Evolutionary conservation across 2,888 invertebrate genomes (phyloP).

Genomic region (Folsomia candida): DNA sequence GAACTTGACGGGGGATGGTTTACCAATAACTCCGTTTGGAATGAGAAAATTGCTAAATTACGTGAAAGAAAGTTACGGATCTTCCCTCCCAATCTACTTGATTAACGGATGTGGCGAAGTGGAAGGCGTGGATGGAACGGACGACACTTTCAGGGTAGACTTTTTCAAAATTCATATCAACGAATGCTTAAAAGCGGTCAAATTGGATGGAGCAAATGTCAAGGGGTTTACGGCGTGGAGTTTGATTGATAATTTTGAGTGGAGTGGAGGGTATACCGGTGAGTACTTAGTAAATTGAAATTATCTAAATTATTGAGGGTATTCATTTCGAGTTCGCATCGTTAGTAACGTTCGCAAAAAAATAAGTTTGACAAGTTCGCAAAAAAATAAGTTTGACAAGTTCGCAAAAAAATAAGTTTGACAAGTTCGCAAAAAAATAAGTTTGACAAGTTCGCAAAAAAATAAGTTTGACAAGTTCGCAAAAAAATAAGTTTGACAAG

Average conservation of each 20-base stretch:
- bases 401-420: too few relatives aligned
- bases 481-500: too few relatives aligned
- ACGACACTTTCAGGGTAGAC: conserved; percentile 37
- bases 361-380: too few relatives aligned
- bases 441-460: too few relatives aligned
- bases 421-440: too few relatives aligned
- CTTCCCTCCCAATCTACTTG: conserved; percentile 18
- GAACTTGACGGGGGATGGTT: background rate
- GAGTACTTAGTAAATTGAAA: background rate
- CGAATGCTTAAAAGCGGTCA: conserved; percentile 18
- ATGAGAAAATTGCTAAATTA: conserved; percentile 24
- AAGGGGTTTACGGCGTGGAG: conserved; percentile 37
- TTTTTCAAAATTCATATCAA: conserved; percentile 29
- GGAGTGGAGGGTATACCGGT: conserved; percentile 32
- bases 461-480: too few relatives aligned
- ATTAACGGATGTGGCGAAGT: conserved; percentile 33
- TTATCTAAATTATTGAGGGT: too few relatives aligned
- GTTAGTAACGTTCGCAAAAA: too few relatives aligned
- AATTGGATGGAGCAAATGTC: conserved; percentile 18
- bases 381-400: too few relatives aligned
- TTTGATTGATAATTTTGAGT: conserved; percentile 36
- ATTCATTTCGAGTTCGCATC: too few relatives aligned
- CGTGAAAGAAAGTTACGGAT: conserved; percentile 21
- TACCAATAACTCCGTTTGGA: too few relatives aligned
- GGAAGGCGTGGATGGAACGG: conserved; percentile 12